A percentile compares a stretch with the other conserved stretches of the same genome.
These are phyloP conservation scores for Leuciscus idus DNA, from an alignment of 2,113 vertebrate species.

Conservation along the genomic window DNA sequence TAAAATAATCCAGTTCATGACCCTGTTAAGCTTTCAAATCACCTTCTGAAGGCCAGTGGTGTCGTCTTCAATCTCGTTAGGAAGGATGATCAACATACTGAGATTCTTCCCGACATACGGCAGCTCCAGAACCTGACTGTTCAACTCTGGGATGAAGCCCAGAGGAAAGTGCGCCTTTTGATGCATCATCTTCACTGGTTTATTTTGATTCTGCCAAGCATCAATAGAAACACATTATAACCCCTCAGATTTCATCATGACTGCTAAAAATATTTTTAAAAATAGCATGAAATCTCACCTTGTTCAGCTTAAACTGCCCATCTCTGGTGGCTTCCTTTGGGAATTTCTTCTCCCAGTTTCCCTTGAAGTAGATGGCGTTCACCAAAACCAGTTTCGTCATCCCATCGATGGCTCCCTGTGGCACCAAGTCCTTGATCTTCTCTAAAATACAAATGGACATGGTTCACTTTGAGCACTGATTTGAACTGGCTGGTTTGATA, in stretches of 20 bases:
- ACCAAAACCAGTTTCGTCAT: conserved; percentile 84
- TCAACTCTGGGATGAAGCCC: conserved; percentile 74
- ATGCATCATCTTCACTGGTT: conserved; percentile 87
- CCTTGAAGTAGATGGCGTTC: conserved; percentile 96
- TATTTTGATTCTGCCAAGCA: conserved; percentile 80
- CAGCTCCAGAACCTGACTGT: conserved; percentile 84
- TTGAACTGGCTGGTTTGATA: too few relatives aligned
- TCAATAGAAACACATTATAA: background rate
- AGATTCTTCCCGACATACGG: conserved; percentile 89
- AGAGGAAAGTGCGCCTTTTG: conserved; percentile 77
- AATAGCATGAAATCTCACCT: conserved; percentile 56
- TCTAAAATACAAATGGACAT: conserved; percentile 65
- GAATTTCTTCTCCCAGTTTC: conserved; percentile 85
- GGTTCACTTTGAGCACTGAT: background rate
- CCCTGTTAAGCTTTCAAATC: conserved; percentile 11
- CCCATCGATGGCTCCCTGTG: conserved; percentile 66
- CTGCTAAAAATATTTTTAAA: background rate
- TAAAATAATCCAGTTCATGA: too few relatives aligned
- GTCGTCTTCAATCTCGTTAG: conserved; percentile 79
- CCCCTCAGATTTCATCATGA: background rate
- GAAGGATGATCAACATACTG: conserved; percentile 93
- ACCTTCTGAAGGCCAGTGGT: conserved; percentile 90
- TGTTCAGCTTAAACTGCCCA: conserved; percentile 72
- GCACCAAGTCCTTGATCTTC: conserved; percentile 86
- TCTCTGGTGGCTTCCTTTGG: conserved; percentile 67